Conservation (phyloP, 2,113 vertebrate genomes). For the Ciconia boyciana region DNA sequence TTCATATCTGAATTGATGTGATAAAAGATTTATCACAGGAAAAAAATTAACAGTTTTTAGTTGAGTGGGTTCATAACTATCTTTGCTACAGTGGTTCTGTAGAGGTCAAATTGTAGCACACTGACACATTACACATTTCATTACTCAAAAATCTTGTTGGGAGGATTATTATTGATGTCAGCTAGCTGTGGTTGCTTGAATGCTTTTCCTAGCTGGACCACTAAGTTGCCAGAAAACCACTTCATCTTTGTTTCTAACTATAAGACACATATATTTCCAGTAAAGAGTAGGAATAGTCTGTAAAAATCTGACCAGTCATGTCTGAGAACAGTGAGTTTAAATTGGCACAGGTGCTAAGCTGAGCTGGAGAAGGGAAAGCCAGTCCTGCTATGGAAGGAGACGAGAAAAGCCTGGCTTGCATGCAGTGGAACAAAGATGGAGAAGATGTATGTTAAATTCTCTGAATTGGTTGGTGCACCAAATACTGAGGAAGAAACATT, state of each 20-base stretch:
- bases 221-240: not conserved
- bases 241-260: not conserved
- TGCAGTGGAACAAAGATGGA: not conserved
- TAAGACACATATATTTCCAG: not conserved
- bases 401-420: not conserved
- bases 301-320: rapidly evolving
- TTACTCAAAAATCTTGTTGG: not conserved
- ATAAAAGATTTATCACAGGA: not conserved
- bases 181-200: not conserved
- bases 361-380: not conserved
- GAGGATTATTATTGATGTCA: not conserved
- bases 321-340: not conserved
- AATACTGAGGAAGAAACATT: not conserved
- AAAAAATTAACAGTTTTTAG: not conserved
- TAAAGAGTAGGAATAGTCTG: not conserved
- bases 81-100: not conserved
- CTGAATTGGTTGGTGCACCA: not conserved
- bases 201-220: not conserved
- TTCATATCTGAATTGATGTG: not conserved
- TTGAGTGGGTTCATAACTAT: not conserved
- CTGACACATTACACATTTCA: not conserved
- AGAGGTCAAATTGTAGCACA: not conserved
- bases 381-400: not conserved
- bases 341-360: not conserved
- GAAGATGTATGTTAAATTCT: not conserved